Evolutionary conservation across 1,140 invertebrate species (phyloP).

Genomic region (Brachionus calyciflorus): DNA sequence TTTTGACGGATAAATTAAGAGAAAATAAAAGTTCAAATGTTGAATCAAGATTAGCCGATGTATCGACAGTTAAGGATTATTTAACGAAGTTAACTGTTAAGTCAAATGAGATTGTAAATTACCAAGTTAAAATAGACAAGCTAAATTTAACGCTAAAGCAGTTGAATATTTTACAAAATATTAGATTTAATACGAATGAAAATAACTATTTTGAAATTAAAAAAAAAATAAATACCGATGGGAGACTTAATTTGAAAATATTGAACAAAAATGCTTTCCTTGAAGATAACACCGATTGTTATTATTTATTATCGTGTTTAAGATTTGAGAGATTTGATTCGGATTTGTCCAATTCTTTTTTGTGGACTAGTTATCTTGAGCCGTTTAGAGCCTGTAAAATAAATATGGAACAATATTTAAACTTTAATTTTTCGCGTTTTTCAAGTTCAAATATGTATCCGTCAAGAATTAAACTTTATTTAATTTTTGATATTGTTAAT

Average conservation of each 20-base stretch:
- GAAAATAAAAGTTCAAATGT: background rate
- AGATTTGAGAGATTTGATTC: background rate
- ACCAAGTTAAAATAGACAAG: background rate
- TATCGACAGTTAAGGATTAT: background rate
- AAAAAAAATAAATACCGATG: background rate
- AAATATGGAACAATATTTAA: background rate
- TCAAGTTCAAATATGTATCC: background rate
- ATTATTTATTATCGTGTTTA: background rate
- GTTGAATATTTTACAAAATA: conserved; percentile 14
- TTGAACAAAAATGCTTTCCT: background rate
- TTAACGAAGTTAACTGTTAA: conserved; percentile 7
- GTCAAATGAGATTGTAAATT: background rate
- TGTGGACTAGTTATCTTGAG: background rate
- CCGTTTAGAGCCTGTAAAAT: background rate
- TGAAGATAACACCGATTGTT: background rate
- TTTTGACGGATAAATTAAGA: background rate
- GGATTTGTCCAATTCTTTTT: background rate
- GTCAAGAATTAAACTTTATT: background rate
- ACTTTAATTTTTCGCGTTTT: background rate
- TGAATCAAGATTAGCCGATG: background rate
- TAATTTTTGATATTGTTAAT: conserved; percentile 10
- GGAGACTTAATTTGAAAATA: background rate
- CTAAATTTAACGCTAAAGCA: background rate
- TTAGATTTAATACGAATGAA: background rate
- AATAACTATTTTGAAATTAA: background rate